Conservation (phyloP, 2,797 vertebrate species). For the Ispidina lecontei region DNA sequence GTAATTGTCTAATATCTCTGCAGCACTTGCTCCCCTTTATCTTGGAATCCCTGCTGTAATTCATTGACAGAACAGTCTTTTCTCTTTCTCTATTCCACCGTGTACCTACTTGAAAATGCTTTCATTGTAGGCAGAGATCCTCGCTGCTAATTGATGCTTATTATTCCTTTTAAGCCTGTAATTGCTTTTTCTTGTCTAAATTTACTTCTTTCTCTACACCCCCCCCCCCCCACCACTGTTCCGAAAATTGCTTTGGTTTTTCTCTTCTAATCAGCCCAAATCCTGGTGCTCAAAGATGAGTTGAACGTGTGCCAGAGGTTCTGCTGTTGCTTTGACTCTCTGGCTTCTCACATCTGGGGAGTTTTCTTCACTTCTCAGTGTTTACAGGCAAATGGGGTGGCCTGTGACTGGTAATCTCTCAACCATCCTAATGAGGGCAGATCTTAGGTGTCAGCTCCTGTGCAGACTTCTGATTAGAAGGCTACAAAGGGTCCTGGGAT, state of each 20-base stretch:
- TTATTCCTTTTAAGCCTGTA: constrained; percentile 73
- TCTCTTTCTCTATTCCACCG: constrained; percentile 47
- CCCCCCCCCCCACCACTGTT: neutral
- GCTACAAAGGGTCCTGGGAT: constrained; percentile 27
- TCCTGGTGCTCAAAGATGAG: constrained; percentile 32
- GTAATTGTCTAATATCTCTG: constrained; percentile 64
- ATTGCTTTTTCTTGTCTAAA: constrained; percentile 74
- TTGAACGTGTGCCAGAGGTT: constrained; percentile 25
- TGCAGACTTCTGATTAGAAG: constrained; percentile 33
- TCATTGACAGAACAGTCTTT: constrained; percentile 24
- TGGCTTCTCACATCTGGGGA: constrained; percentile 26
- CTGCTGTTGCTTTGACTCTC: neutral
- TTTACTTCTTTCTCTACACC: constrained; percentile 21
- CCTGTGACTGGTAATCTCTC: constrained; percentile 24
- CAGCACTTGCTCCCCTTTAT: constrained; percentile 61
- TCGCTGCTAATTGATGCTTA: constrained; percentile 74
- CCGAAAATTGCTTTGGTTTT: constrained; percentile 47
- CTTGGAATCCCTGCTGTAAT: constrained; percentile 62
- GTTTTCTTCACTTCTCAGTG: constrained; percentile 21
- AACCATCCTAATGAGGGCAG: constrained; percentile 25
- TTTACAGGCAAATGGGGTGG: constrained; percentile 5
- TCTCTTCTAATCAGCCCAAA: constrained; percentile 61
- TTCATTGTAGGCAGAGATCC: constrained; percentile 70
- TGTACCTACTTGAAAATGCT: constrained; percentile 60
- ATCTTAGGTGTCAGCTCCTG: constrained; percentile 33